Percentiles rank a stretch among this genome's conserved stretches.
phyloP scores from a whole-genome alignment of 2,113 vertebrate species.

The Tichodroma muraria region DNA sequence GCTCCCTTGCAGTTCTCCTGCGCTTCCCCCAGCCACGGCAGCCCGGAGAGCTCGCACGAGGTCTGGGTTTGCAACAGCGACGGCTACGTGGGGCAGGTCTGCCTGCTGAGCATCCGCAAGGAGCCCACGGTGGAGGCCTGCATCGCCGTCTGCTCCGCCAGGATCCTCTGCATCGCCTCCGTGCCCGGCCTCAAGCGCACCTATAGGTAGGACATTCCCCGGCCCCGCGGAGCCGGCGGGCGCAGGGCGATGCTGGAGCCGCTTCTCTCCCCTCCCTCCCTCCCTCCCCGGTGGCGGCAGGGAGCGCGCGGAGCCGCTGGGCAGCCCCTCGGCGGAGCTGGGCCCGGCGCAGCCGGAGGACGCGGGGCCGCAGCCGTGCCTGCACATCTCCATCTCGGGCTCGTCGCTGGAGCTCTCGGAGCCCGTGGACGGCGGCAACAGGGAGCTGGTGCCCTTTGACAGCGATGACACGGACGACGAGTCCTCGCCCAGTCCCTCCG shows the following conservation, averaged over 20 bases:
- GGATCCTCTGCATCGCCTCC: constrained; percentile 94
- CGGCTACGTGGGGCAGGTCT: constrained; percentile 96
- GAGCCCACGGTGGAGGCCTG: constrained; percentile 97
- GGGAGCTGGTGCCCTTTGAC: constrained; percentile 92
- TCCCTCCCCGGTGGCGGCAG: constrained; percentile 18
- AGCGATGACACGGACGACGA: constrained; percentile 94
- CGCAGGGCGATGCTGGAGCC: not conserved
- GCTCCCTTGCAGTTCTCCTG: constrained; percentile 85
- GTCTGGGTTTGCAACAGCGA: constrained; percentile 99
- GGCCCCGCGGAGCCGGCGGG: not conserved
- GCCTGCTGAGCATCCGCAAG: constrained; percentile 89
- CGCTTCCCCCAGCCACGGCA: constrained; percentile 92
- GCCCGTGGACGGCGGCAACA: constrained; percentile 67
- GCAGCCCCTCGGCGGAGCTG: constrained; percentile 42
- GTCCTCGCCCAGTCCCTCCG: constrained; percentile 93
- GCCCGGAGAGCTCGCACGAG: constrained; percentile 85
- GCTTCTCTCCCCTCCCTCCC: not conserved
- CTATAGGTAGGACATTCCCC: not conserved
- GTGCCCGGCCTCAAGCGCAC: constrained; percentile 88
- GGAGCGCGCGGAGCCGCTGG: constrained; percentile 69
- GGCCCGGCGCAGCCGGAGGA: constrained; percentile 26
- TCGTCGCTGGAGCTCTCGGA: constrained; percentile 85
- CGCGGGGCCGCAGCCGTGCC: constrained; percentile 75
- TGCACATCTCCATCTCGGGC: constrained; percentile 93
- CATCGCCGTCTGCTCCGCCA: constrained; percentile 93